Evolutionary conservation across 1,140 invertebrate species (phyloP).

Genomic region (Reticulitermes speratus): DNA sequence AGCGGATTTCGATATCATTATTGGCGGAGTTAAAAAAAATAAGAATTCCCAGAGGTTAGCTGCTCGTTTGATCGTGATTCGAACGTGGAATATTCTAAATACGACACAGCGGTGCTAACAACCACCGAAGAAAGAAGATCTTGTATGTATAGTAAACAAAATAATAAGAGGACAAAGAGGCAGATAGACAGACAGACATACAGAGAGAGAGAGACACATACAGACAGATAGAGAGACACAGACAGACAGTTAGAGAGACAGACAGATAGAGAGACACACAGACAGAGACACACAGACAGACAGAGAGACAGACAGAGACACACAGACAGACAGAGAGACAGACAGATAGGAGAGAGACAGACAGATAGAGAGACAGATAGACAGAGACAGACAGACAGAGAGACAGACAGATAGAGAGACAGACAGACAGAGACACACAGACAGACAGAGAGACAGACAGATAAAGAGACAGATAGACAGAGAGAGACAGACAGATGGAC

Average conservation of each 20-base stretch:
- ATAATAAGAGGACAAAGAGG: background rate
- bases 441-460: background rate
- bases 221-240: background rate
- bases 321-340: background rate
- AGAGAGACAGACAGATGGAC: background rate
- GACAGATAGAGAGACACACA: too few species aligned
- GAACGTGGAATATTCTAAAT: too few species aligned
- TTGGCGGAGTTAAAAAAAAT: too few species aligned
- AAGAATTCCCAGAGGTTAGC: too few species aligned
- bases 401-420: background rate
- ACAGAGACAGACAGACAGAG: background rate
- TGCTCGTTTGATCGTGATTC: too few species aligned
- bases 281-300: background rate
- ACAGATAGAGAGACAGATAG: background rate
- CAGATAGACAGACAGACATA: background rate
- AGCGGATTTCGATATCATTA: too few species aligned
- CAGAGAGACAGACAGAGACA: background rate
- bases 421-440: background rate
- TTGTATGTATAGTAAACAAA: background rate
- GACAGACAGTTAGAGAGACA: background rate
- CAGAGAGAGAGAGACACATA: background rate
- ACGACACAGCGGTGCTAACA: too few species aligned
- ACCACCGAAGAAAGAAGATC: background rate
- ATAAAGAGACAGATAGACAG: background rate
- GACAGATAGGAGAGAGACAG: background rate